Evolutionary conservation across 2,113 vertebrate genomes (phyloP).

Genomic region (Bombycilla garrulus): DNA sequence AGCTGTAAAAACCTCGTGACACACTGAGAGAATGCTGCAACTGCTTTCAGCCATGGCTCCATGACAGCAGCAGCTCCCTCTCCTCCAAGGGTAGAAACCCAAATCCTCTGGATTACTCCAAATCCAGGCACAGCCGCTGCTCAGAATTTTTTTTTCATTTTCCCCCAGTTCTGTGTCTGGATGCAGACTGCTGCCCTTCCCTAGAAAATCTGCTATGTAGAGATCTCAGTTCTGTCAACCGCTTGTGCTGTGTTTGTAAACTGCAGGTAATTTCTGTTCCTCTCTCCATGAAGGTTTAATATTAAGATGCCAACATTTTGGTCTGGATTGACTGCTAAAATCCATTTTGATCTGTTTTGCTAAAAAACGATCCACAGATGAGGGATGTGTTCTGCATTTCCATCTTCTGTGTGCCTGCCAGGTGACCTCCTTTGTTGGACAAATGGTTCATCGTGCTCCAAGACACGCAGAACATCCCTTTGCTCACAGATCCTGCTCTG

Average conservation of each 20-base stretch:
- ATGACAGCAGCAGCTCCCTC: not conserved
- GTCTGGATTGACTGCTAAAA: not conserved
- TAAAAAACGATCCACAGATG: not conserved
- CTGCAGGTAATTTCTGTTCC: not conserved
- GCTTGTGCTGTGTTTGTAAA: not conserved
- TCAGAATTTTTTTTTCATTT: not conserved
- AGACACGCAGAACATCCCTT: not conserved
- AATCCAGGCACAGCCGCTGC: not conserved
- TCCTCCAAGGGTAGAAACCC: not conserved
- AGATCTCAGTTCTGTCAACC: not conserved
- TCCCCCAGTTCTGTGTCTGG: not conserved
- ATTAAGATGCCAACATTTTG: not conserved
- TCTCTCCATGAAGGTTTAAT: not conserved
- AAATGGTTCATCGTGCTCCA: not conserved
- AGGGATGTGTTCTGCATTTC: not conserved
- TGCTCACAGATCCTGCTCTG: not conserved
- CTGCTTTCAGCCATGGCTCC: not conserved
- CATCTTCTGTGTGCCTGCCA: not conserved
- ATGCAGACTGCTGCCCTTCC: not conserved
- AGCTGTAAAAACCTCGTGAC: not conserved
- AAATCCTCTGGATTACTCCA: not conserved
- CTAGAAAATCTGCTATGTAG: not conserved
- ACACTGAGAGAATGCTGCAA: not conserved
- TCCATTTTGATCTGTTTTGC: not conserved
- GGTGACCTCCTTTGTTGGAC: not conserved